Evolutionary conservation across 2,888 invertebrate genomes (phyloP).

Genomic region (Hydraecia micacea): DNA sequence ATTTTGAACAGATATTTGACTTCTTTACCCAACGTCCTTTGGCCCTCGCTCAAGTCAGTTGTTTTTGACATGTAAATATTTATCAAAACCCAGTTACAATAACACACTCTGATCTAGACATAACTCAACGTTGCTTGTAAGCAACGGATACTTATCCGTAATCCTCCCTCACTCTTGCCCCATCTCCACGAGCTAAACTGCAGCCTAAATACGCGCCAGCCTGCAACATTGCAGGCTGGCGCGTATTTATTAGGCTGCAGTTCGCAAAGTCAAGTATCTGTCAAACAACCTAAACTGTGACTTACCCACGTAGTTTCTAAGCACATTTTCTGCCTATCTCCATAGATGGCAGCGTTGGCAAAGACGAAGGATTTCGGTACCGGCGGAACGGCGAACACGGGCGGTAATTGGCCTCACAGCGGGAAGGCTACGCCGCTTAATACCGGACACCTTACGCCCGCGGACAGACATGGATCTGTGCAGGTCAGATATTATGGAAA

Average conservation of each 20-base stretch:
- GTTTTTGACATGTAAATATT: background rate
- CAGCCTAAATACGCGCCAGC: background rate
- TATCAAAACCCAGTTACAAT: background rate
- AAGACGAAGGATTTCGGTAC: constrained; percentile 84
- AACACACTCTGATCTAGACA: background rate
- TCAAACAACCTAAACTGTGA: constrained; percentile 10
- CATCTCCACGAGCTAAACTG: background rate
- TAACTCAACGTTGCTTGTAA: background rate
- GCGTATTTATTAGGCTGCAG: background rate
- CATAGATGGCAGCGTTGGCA: constrained; percentile 74
- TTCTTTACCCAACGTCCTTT: background rate
- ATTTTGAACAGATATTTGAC: constrained; percentile 13
- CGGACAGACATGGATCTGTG: constrained; percentile 99
- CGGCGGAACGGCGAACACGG: constrained; percentile 92
- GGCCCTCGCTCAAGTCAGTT: background rate
- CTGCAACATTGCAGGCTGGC: too few species aligned
- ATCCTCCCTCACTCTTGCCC: background rate
- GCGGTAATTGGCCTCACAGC: constrained; percentile 95
- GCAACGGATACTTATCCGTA: too few species aligned
- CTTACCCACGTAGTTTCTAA: background rate
- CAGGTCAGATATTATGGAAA: constrained; percentile 91
- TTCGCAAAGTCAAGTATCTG: constrained; percentile 22
- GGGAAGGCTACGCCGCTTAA: constrained; percentile 95
- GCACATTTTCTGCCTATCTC: constrained; percentile 57
- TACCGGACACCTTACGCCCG: constrained; percentile 96